These are phyloP conservation scores for Patagioenas fasciata DNA, from an alignment of 2,113 vertebrate species.

Conservation along the genomic window DNA sequence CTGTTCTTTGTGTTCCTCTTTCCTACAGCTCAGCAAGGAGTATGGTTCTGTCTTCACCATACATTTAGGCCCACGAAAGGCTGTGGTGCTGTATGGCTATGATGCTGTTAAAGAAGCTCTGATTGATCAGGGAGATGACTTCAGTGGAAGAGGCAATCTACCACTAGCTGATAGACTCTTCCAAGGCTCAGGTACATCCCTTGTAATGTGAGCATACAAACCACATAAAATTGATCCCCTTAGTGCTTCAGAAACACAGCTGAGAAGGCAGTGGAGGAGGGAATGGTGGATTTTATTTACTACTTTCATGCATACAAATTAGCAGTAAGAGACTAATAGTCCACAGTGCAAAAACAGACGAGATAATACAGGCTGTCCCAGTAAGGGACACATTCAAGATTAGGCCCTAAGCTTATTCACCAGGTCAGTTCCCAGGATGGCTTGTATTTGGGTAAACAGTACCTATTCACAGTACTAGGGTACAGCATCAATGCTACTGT, in stretches of 20 bases:
- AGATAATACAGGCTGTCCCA: not conserved
- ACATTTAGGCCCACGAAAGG: slow-evolving; percentile 9
- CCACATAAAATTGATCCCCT: not conserved
- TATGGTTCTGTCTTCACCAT: slow-evolving; percentile 61
- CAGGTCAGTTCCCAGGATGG: not conserved
- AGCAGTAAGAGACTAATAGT: too few relatives aligned
- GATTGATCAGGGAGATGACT: slow-evolving; percentile 43
- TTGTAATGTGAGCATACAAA: not conserved
- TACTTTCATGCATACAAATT: too few relatives aligned
- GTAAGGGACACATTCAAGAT: not conserved
- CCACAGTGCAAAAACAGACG: too few relatives aligned
- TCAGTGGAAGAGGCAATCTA: slow-evolving; percentile 57
- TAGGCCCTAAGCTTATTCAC: not conserved
- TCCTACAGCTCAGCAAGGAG: slow-evolving; percentile 21
- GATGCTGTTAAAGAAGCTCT: slow-evolving; percentile 66
- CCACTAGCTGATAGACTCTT: not conserved
- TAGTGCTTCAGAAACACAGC: too few relatives aligned
- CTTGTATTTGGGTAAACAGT: too few relatives aligned
- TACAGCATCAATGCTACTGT: not conserved
- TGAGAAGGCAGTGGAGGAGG: not conserved
- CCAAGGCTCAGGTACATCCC: slow-evolving; percentile 20
- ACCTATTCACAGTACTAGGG: not conserved
- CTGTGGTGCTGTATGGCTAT: slow-evolving; percentile 60
- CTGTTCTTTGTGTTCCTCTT: not conserved
- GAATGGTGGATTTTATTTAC: not conserved